Evolutionary conservation across 2,113 vertebrate species (phyloP).

Genomic region (Enhydra lutris): DNA sequence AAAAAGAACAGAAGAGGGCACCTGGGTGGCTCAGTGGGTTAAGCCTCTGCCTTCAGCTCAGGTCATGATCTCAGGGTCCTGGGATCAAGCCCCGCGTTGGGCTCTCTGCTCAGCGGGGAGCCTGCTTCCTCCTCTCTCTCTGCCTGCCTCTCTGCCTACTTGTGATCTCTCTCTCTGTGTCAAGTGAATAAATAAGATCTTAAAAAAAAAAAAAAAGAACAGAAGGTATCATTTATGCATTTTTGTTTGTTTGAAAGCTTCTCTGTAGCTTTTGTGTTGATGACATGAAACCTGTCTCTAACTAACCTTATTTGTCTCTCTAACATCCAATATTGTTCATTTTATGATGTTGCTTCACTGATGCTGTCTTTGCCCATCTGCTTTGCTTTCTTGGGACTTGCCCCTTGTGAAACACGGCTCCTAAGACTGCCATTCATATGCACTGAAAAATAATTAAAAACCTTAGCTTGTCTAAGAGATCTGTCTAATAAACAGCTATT

Average conservation of each 20-base stretch:
- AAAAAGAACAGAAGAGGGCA: conserved; percentile 52
- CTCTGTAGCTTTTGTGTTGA: conserved; percentile 20
- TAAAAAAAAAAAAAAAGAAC: conserved; percentile 33
- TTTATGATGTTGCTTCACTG: conserved; percentile 50
- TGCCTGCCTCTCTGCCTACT: no score
- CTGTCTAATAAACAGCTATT: neutral
- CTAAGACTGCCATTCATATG: conserved; percentile 54
- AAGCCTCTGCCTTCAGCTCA: no score
- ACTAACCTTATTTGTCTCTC: conserved; percentile 59
- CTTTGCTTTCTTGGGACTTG: conserved; percentile 72
- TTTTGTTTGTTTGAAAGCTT: conserved; percentile 61
- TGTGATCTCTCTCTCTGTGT: no score
- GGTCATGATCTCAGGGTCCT: no score
- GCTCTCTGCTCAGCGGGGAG: no score
- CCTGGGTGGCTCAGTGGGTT: no score
- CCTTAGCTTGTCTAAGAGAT: neutral
- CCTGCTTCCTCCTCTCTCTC: no score
- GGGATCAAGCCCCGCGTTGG: no score
- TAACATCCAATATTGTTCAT: conserved; percentile 27
- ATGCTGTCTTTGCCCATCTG: conserved; percentile 75
- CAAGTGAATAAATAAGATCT: no score
- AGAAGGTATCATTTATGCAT: conserved; percentile 55
- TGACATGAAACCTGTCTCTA: conserved; percentile 55
- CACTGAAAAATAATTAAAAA: conserved; percentile 40
- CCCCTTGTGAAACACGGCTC: conserved; percentile 64